Evolutionary conservation across 2,113 vertebrate species (phyloP).

Genomic region (Hippoglossus stenolepis): DNA sequence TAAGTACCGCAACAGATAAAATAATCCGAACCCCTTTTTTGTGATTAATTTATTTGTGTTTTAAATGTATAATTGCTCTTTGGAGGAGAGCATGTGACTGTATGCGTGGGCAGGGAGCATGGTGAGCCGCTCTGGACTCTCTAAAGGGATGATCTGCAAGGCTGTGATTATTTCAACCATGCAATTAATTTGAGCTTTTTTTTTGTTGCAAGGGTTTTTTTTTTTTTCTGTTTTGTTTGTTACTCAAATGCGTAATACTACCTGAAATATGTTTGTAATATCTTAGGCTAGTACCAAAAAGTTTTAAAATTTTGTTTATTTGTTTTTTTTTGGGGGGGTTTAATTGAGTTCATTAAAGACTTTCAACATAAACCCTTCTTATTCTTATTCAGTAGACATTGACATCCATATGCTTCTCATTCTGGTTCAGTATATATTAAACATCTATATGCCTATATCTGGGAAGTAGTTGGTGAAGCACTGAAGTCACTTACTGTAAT

Average conservation of each 20-base stretch:
- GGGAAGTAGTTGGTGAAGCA: neutral
- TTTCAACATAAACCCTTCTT: conserved; percentile 59
- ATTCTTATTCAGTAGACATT: neutral
- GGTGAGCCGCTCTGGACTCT: conserved; percentile 62
- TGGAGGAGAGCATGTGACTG: conserved; percentile 32
- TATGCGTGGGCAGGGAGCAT: conserved; percentile 37
- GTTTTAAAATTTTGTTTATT: conserved; percentile 55
- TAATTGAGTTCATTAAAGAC: conserved; percentile 80
- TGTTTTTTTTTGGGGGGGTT: conserved; percentile 59
- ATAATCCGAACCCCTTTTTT: conserved; percentile 53
- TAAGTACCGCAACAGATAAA: conserved; percentile 48
- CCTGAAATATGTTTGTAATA: conserved; percentile 77
- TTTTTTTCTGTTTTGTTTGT: conserved; percentile 58
- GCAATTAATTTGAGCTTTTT: conserved; percentile 63
- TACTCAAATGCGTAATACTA: conserved; percentile 72
- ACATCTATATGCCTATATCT: neutral
- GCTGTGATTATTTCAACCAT: conserved; percentile 59
- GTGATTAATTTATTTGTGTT: conserved; percentile 81
- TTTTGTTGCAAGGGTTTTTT: conserved; percentile 56
- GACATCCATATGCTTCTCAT: neutral
- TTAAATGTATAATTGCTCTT: conserved; percentile 73
- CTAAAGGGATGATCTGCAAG: conserved; percentile 81
- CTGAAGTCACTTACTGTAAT: too few species aligned
- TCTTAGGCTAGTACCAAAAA: conserved; percentile 82
- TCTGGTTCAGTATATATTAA: neutral